phyloP scores from a whole-genome alignment of 2,797 vertebrate genomes.

The Coccyzus lansbergi region DNA sequence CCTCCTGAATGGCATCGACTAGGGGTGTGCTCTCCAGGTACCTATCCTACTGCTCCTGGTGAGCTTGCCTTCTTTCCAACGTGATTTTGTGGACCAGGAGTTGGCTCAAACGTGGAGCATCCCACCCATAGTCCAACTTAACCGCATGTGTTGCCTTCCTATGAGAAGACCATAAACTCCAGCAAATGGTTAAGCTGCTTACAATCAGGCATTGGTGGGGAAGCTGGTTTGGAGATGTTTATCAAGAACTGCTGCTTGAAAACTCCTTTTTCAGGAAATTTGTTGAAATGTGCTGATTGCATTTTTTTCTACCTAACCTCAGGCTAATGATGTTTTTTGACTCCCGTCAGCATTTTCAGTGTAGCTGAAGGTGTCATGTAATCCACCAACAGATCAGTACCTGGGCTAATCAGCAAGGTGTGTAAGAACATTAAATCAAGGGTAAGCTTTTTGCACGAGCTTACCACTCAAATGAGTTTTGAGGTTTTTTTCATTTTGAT shows the following conservation, averaged over 20 bases:
- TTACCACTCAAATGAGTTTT: background rate
- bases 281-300: background rate
- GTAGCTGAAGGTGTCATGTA: background rate
- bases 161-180: background rate
- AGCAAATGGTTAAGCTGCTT: background rate
- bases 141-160: background rate
- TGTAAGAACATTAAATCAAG: background rate
- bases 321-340: background rate
- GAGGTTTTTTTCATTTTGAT: background rate
- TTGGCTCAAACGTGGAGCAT: background rate
- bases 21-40: background rate
- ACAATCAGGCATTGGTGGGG: background rate
- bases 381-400: background rate
- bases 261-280: background rate
- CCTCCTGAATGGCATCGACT: background rate
- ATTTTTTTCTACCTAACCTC: background rate
- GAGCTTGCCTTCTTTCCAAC: background rate
- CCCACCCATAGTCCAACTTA: rapidly evolving
- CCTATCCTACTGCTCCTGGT: rapidly evolving
- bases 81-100: background rate
- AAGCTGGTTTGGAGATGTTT: background rate
- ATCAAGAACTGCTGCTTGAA: background rate
- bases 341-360: background rate
- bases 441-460: background rate
- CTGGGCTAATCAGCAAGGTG: background rate